phyloP scores from a whole-genome alignment of 2,113 vertebrate species.

The Tachycineta bicolor region DNA sequence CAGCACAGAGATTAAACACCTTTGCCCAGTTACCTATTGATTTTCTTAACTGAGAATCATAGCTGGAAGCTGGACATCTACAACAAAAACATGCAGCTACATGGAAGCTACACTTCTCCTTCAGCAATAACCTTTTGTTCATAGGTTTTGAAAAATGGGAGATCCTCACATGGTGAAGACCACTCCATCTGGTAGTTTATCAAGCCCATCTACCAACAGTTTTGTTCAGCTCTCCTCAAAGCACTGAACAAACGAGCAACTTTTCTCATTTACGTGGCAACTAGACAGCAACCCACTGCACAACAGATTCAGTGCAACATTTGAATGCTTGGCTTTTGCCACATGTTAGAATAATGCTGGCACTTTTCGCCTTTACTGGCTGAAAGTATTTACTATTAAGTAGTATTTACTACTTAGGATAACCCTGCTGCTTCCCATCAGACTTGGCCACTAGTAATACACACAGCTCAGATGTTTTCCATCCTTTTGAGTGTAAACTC shows the following conservation, averaged over 20 bases:
- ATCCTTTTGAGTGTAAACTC: neutral
- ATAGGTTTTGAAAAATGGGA: neutral
- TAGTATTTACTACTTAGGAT: neutral
- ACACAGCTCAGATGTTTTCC: neutral
- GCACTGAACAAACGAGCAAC: neutral
- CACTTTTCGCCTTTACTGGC: neutral
- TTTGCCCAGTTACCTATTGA: neutral
- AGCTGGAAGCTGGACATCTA: neutral
- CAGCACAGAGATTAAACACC: neutral
- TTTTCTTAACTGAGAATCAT: neutral
- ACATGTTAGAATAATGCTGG: neutral
- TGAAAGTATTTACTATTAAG: neutral
- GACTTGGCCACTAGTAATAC: neutral
- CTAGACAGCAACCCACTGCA: neutral
- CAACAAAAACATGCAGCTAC: neutral
- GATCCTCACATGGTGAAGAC: accelerated
- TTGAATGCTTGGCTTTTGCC: neutral
- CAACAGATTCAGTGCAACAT: neutral
- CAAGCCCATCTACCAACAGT: neutral
- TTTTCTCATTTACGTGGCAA: neutral
- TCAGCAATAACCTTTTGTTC: neutral
- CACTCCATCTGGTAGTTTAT: neutral
- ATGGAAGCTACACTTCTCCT: neutral
- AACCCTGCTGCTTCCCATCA: neutral
- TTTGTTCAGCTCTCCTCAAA: neutral